Percentiles rank a stretch among this genome's conserved stretches.
Evolutionary conservation across 2,888 invertebrate genomes (phyloP).

Genomic region (Biston stratarius): DNA sequence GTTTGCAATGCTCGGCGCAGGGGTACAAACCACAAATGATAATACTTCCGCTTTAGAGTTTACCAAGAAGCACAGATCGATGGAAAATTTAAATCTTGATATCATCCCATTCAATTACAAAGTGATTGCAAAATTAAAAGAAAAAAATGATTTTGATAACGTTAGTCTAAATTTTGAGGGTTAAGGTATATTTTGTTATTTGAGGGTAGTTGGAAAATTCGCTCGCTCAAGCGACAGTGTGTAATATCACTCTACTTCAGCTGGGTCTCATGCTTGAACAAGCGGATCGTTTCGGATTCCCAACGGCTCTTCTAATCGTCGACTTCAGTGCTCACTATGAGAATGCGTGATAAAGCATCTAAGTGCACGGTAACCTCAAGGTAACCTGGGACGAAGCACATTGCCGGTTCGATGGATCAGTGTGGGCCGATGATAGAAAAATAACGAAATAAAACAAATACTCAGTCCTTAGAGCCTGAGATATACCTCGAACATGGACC

Average conservation of each 20-base stretch:
- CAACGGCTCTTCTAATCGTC: conserved; percentile 56
- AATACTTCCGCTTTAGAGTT: conserved; percentile 83
- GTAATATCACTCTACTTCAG: conserved; percentile 62
- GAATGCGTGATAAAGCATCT: conserved; percentile 84
- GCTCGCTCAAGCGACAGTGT: conserved; percentile 63
- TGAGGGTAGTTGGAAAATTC: conserved; percentile 44
- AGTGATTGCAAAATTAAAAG: conserved; percentile 72
- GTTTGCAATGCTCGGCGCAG: conserved; percentile 75
- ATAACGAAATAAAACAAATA: conserved; percentile 72
- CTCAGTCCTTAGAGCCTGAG: conserved; percentile 81
- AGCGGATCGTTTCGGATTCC: conserved; percentile 61
- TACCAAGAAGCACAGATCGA: conserved; percentile 85
- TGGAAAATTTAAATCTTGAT: conserved; percentile 60
- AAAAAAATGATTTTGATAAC: conserved; percentile 45
- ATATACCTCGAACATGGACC: conserved; percentile 98
- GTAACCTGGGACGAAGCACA: conserved; percentile 78
- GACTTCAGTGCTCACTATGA: conserved; percentile 77
- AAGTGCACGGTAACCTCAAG: conserved; percentile 76
- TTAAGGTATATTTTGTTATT: conserved; percentile 28
- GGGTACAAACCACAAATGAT: conserved; percentile 82
- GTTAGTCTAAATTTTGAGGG: conserved; percentile 41
- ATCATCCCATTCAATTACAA: conserved; percentile 52
- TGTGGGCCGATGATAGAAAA: conserved; percentile 79
- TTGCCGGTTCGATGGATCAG: conserved; percentile 74
- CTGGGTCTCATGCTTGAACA: conserved; percentile 77